Evolutionary conservation across 1,140 invertebrate species (phyloP).

Genomic region (Drosophila willistoni): DNA sequence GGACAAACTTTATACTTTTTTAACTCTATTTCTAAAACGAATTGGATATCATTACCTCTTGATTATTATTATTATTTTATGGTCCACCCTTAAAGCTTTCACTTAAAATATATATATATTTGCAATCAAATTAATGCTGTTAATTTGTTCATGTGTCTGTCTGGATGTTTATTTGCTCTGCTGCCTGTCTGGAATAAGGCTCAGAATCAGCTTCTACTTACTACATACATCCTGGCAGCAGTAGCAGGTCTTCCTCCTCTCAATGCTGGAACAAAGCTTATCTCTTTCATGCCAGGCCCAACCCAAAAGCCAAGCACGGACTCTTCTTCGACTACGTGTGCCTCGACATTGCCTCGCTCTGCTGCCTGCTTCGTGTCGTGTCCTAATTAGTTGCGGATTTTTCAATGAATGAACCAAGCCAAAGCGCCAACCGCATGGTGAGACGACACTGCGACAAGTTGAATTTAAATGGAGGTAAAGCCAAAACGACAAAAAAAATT

Average conservation of each 20-base stretch:
- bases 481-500: slow-evolving; percentile 28
- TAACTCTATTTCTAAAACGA: too few relatives aligned
- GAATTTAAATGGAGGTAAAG: slow-evolving; percentile 41
- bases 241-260: background rate
- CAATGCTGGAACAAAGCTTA: slow-evolving; percentile 2
- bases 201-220: slow-evolving; percentile 21
- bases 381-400: slow-evolving; percentile 77
- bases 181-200: slow-evolving; percentile 14
- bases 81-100: background rate
- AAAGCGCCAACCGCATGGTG: slow-evolving; percentile 30
- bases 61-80: too few relatives aligned
- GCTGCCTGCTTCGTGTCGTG: slow-evolving; percentile 28
- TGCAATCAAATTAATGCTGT: slow-evolving; percentile 30
- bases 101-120: slow-evolving; percentile 14
- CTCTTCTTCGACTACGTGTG: slow-evolving; percentile 28
- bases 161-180: slow-evolving; percentile 45
- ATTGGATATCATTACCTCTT: too few relatives aligned
- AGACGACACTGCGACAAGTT: slow-evolving; percentile 58
- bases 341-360: slow-evolving; percentile 26
- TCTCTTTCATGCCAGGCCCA: slow-evolving; percentile 13
- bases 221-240: slow-evolving; percentile 16
- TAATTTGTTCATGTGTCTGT: slow-evolving; percentile 41
- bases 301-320: slow-evolving; percentile 19
- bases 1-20: too few relatives aligned
- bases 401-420: slow-evolving; percentile 59